Evolutionary conservation across 1,140 invertebrate genomes (phyloP).

Genomic region (Paracyclopina nana): DNA sequence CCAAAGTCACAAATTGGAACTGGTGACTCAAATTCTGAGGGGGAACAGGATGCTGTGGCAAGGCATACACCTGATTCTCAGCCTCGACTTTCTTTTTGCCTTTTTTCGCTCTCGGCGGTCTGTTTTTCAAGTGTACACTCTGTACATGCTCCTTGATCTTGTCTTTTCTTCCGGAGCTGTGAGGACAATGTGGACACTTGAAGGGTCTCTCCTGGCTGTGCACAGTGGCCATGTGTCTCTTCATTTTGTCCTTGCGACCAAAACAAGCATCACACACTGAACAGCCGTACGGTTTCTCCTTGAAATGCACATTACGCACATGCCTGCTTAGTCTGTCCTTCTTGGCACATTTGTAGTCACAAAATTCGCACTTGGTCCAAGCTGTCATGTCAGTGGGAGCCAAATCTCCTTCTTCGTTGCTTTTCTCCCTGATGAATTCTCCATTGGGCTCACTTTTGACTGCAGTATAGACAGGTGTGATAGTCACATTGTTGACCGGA

Average conservation of each 20-base stretch:
- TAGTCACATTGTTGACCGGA: too few relatives aligned
- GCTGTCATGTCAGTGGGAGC: too few relatives aligned
- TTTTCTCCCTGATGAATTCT: too few relatives aligned
- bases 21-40: too few relatives aligned
- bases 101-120: constrained; percentile 10
- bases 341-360: constrained; percentile 22
- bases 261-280: constrained; percentile 20
- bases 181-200: constrained; percentile 59
- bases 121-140: neutral
- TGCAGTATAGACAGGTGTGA: too few relatives aligned
- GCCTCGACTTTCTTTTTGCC: neutral
- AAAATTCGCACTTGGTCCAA: constrained; percentile 31
- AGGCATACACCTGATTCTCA: neutral
- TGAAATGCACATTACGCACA: constrained; percentile 19
- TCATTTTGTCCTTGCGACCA: constrained; percentile 22
- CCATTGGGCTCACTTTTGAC: too few relatives aligned
- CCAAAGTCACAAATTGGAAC: too few relatives aligned
- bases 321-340: constrained; percentile 20
- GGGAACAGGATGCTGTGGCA: neutral
- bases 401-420: too few relatives aligned
- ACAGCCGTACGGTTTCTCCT: constrained; percentile 19
- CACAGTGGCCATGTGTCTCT: constrained; percentile 20
- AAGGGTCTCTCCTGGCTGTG: constrained; percentile 61
- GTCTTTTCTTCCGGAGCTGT: constrained; percentile 39
- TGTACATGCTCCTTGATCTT: constrained; percentile 9